phyloP scores from a whole-genome alignment of 2,113 vertebrate species.

The Fregata magnificens region DNA sequence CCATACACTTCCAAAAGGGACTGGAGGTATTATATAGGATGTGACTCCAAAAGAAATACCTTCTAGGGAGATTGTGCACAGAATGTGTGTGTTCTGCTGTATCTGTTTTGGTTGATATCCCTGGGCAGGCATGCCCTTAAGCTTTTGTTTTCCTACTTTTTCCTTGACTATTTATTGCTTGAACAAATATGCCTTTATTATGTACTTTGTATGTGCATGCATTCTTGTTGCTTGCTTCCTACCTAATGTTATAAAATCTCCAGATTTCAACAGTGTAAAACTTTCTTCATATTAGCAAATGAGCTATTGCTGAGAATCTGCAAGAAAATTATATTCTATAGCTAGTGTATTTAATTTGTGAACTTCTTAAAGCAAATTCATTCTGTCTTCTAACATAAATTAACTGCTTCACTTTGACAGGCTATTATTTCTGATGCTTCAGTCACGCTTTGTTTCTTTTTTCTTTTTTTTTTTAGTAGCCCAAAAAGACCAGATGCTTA shows the following conservation, averaged over 20 bases:
- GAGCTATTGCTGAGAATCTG: neutral
- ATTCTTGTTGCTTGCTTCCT: neutral
- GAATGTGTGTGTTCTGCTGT: neutral
- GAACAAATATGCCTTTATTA: neutral
- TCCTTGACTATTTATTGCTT: neutral
- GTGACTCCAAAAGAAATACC: neutral
- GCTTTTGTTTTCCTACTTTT: neutral
- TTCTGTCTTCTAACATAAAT: neutral
- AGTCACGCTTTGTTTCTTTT: neutral
- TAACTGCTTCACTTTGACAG: neutral
- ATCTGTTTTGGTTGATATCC: neutral
- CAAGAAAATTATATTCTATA: neutral
- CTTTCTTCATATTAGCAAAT: neutral
- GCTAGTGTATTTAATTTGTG: neutral
- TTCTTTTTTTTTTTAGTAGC: neutral
- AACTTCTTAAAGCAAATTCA: neutral
- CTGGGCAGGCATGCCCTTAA: neutral
- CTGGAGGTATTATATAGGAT: neutral
- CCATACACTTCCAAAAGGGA: neutral
- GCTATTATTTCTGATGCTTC: neutral
- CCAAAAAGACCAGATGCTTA: neutral
- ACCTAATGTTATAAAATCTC: neutral
- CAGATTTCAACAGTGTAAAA: neutral
- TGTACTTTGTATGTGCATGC: neutral
- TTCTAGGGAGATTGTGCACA: neutral